Conservation (phyloP, 2,797 vertebrate genomes). For the Scolopax bukidnonensis region DNA sequence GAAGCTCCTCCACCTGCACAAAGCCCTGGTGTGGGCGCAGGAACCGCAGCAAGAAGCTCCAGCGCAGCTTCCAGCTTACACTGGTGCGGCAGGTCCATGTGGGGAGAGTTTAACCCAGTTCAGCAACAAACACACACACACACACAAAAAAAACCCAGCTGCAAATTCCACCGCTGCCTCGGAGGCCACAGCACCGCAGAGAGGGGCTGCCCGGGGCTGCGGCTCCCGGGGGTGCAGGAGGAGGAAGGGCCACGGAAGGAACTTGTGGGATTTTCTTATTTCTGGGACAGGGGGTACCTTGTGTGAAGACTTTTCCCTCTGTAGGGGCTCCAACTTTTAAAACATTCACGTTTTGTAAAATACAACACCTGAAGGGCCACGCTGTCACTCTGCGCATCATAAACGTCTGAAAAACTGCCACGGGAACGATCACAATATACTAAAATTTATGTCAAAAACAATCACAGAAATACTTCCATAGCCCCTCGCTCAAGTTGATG, state of each 20-base stretch:
- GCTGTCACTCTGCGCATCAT: accelerated
- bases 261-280: not conserved
- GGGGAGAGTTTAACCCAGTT: not conserved
- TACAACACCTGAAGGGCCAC: not conserved
- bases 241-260: not conserved
- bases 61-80: accelerated
- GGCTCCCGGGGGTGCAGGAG: accelerated
- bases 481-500: not conserved
- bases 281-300: not conserved
- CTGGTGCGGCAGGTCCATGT: accelerated
- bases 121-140: not conserved
- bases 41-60: not conserved
- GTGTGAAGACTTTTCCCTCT: not conserved
- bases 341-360: not conserved
- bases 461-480: not conserved
- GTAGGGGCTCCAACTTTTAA: accelerated
- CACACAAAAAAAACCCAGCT: not conserved
- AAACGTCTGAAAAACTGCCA: not conserved
- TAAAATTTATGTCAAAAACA: not conserved
- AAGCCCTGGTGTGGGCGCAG: not conserved
- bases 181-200: accelerated
- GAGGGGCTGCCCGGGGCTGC: not conserved
- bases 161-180: accelerated
- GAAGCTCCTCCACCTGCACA: not conserved
- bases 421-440: accelerated